Base-by-base conservation (phyloP, 2,113 vertebrate genomes). In the Cryptotis parvus region DNA sequence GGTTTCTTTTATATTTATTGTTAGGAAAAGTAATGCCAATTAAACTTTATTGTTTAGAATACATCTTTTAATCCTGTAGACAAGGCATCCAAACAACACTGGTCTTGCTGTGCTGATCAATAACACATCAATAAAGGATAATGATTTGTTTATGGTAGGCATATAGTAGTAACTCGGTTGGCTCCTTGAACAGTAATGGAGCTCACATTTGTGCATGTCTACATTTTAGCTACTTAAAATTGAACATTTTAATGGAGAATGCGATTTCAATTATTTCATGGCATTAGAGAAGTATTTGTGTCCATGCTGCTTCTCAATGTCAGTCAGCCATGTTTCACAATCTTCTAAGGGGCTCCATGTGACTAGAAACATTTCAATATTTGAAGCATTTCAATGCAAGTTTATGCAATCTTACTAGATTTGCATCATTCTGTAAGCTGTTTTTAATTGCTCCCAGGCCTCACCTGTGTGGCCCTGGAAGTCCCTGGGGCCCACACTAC, bases 1-100 rank as follows among this genome's bases (percentile, higher is more conserved):
- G 69, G 77, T 93, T 72, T 55, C 22, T 76, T 92, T 92, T 88
- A 70, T 66, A 45, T 9, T 69, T 73, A 58, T 75, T 86, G 20
- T 69, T 77, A 77, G 66, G 37, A 58, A 80, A 86, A 77, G 31
- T 58, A 90, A 78, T 26, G 9, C 72, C 29, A 63, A 61, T 27
- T 90, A 76, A 84, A 77, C 37, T 91, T 75, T 78, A 43, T 20
- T 74, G 27, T 8, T 81, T 45, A 81, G 39, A 75, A 86, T 31
- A 52, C 1, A 78, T 79, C 18, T 73, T 82, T 92, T 84, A 84
- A 72, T n/a, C n/a, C 20, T 72, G 20, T 41, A 29, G 29, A 70
- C 4, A 43, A 83, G 18, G 20, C 15, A 91, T 70, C 61, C 49
- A 27, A 79, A 37, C 31, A 70, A 39, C 18, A 81, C 1, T 41